Evolutionary conservation across 2,888 invertebrate species (phyloP).

Genomic region (Cerastis leucographa): DNA sequence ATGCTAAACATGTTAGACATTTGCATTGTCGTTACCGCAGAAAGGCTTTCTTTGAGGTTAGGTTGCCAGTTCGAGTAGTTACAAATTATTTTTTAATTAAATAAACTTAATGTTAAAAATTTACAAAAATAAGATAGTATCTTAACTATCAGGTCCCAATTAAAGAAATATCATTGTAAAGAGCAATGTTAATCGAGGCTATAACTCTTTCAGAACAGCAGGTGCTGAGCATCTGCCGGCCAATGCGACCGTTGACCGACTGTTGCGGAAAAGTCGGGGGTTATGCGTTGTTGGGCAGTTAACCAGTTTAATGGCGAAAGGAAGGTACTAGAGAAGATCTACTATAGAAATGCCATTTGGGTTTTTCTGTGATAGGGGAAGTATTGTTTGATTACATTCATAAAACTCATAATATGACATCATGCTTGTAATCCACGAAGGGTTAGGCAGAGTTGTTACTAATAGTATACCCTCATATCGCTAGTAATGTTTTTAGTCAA

Average conservation of each 20-base stretch:
- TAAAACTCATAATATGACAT: no score
- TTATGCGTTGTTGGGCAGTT: conserved; percentile 14
- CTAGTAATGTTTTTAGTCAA: no score
- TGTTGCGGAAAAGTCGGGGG: conserved; percentile 26
- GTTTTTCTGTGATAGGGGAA: not conserved
- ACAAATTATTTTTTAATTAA: not conserved
- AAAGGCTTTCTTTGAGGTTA: not conserved
- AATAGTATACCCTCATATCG: no score
- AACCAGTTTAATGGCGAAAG: not conserved
- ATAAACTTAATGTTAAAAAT: conserved; percentile 3
- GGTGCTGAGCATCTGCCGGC: conserved; percentile 49
- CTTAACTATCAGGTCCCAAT: conserved; percentile 40
- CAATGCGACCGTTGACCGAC: conserved; percentile 40
- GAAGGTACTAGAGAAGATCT: not conserved
- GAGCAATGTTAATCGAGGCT: conserved; percentile 52
- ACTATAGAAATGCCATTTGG: not conserved
- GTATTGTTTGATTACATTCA: no score
- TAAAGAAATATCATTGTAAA: conserved; percentile 54
- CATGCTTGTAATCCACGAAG: no score
- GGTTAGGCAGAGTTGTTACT: no score
- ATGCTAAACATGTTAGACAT: not conserved
- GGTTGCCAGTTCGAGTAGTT: not conserved
- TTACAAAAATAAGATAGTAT: conserved; percentile 8
- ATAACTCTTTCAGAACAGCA: conserved; percentile 52
- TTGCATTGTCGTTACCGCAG: not conserved